Base-by-base conservation (phyloP, 2,888 invertebrate species). In the Caenorhabditis sp. region DNA sequence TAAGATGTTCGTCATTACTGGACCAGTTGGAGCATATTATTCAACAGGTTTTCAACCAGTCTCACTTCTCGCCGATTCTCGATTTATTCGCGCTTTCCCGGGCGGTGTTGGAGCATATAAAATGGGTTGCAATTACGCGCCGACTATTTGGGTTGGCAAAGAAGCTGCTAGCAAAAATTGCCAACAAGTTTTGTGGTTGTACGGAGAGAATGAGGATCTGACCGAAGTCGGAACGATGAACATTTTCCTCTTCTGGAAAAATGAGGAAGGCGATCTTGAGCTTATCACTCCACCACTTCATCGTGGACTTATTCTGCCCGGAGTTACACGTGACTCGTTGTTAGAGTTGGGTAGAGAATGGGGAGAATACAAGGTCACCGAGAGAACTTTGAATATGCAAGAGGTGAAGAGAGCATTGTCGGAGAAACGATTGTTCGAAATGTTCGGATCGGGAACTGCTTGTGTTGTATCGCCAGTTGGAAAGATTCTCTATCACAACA, bases 171-270 rank as follows among this genome's bases (percentile, higher is more conserved):
- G 94, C 0, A 90, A 92, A 84, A 95, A 94, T 0, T 73, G 69
- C 62, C 72, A 72, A 60, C 76, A 82, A 67, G 97, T 86, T 8
- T 89, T 99, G 65, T 99, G 99, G 99, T 90, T 99, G 51, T 96
- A 93, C 87, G 97, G 97, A 1, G 92, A 94, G 0, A 92, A 97
- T 86, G 93, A 94, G 1, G 93, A 97, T 85, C 93, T 95, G 87
- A 97, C 99, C 0, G 99, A 99, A 91, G 96, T 94, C 57, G 99
- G 99, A 62, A 94, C 97, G 17, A 99, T 99, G 99, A 99, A 99
- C 88, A 92, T 99, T 64, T 97, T 97, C 88, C 91, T 95, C 88
- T 92, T 93, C 85, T 93, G 92, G 89, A 91, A 93, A 77, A 94
- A 97, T 88, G 93, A 94, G 64, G 90, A 93, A 87, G 97, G 96